Evolutionary conservation across 2,888 invertebrate species (phyloP).

Genomic region (Deilephila elpenor): DNA sequence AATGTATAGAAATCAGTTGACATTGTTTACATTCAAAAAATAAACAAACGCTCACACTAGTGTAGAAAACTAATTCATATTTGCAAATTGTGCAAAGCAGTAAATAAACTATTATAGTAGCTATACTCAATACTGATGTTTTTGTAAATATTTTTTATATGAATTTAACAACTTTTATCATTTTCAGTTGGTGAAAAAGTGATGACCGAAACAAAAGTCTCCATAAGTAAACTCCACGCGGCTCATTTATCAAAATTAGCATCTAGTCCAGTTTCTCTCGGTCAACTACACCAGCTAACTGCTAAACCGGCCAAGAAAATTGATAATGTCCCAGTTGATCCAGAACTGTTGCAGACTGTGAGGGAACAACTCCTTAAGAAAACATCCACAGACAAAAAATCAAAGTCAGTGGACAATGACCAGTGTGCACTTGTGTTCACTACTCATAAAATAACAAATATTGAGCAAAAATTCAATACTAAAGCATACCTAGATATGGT

Average conservation of each 20-base stretch:
- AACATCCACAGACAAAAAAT: slow-evolving; percentile 44
- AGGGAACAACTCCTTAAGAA: slow-evolving; percentile 75
- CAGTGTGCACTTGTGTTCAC: slow-evolving; percentile 76
- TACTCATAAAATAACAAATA: slow-evolving; percentile 61
- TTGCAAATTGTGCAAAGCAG: background rate
- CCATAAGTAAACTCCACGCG: slow-evolving; percentile 87
- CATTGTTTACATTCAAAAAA: slow-evolving; percentile 30
- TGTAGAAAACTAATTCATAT: background rate
- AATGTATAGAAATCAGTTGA: slow-evolving; percentile 25
- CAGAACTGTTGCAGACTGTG: slow-evolving; percentile 71
- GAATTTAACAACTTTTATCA: background rate
- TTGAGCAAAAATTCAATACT: slow-evolving; percentile 68
- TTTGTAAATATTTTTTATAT: too few species aligned
- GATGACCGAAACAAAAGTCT: slow-evolving; percentile 87
- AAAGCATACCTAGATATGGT: slow-evolving; percentile 71
- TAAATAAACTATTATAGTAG: too few species aligned
- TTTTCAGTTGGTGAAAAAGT: slow-evolving; percentile 86
- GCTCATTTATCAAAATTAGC: slow-evolving; percentile 88
- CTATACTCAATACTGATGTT: background rate
- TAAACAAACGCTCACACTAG: slow-evolving; percentile 40
- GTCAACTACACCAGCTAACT: slow-evolving; percentile 85
- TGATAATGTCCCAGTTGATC: slow-evolving; percentile 66
- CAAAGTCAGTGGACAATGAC: slow-evolving; percentile 69
- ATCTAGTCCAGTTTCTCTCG: slow-evolving; percentile 82
- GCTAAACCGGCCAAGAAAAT: slow-evolving; percentile 55